Conservation (phyloP, 2,113 vertebrate genomes). For the Hyperoodon ampullatus region DNA sequence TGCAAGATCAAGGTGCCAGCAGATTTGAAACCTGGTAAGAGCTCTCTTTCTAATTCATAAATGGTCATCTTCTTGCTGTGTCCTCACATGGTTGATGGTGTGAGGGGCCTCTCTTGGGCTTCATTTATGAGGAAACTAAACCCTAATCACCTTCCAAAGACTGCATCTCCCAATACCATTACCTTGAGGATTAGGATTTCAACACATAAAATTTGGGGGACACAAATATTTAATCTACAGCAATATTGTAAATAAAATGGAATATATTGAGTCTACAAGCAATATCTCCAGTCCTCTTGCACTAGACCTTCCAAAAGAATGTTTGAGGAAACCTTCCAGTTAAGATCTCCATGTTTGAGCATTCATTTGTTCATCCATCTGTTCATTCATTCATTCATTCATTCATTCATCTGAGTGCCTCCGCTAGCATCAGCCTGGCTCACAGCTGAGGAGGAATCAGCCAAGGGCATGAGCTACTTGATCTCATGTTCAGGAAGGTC, state of each 20-base stretch:
- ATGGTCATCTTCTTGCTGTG: rapidly evolving
- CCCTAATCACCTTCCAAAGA: not conserved
- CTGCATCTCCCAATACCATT: not conserved
- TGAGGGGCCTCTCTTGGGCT: not conserved
- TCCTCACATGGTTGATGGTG: not conserved
- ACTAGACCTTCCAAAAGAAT: not conserved
- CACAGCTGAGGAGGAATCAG: not conserved
- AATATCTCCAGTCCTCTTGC: rapidly evolving
- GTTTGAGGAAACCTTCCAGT: not conserved
- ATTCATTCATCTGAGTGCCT: not conserved
- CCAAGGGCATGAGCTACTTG: rapidly evolving
- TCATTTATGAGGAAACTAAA: not conserved
- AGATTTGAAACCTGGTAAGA: not conserved
- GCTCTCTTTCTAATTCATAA: not conserved
- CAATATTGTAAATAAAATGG: too few relatives aligned
- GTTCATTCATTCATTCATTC: not conserved
- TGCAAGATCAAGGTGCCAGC: not conserved
- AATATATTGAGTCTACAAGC: rapidly evolving
- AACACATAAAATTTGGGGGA: not conserved
- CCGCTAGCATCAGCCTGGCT: not conserved
- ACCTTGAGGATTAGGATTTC: not conserved
- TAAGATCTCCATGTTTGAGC: not conserved
- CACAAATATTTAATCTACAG: too few relatives aligned
- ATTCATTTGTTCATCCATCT: too few relatives aligned
- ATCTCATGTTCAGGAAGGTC: not conserved